phyloP scores from a whole-genome alignment of 2,797 vertebrate species.

The Glyptemys insculpta region DNA sequence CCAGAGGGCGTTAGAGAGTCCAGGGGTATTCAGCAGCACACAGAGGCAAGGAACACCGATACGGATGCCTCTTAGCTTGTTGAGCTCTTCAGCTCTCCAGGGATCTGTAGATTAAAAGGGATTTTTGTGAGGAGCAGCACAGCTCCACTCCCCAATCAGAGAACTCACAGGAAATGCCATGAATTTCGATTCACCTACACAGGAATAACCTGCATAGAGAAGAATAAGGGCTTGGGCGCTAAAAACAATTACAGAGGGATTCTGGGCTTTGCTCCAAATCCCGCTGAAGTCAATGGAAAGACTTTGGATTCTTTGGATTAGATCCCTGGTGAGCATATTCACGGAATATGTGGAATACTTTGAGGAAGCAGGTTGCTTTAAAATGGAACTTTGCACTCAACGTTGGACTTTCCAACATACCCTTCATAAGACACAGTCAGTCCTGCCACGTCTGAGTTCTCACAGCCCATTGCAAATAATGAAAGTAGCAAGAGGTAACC shows the following conservation, averaged over 20 bases:
- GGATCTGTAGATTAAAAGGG: background rate
- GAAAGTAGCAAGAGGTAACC: constrained; percentile 92
- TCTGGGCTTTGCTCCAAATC: background rate
- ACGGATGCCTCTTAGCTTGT: background rate
- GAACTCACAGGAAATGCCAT: background rate
- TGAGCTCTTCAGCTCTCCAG: constrained; percentile 9
- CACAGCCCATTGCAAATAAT: constrained; percentile 91
- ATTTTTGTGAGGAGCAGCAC: background rate
- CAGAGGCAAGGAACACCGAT: constrained; percentile 20
- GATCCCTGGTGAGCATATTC: constrained; percentile 14
- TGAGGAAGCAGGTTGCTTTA: background rate
- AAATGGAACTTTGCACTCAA: background rate
- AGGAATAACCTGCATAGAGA: constrained; percentile 41
- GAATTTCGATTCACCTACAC: background rate
- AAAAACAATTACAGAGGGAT: background rate
- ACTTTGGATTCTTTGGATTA: background rate
- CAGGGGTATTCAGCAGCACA: background rate
- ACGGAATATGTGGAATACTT: background rate
- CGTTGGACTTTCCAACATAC: constrained; percentile 77
- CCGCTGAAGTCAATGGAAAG: fast-evolving
- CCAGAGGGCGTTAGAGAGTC: background rate
- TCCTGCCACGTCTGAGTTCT: constrained; percentile 90
- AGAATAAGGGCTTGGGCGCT: background rate
- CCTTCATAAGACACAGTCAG: constrained; percentile 89
- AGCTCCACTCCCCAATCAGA: background rate